Percentiles rank a stretch among this genome's conserved stretches.
Evolutionary conservation across 1,140 invertebrate species (phyloP).

Genomic region (Cherax quadricarinatus): DNA sequence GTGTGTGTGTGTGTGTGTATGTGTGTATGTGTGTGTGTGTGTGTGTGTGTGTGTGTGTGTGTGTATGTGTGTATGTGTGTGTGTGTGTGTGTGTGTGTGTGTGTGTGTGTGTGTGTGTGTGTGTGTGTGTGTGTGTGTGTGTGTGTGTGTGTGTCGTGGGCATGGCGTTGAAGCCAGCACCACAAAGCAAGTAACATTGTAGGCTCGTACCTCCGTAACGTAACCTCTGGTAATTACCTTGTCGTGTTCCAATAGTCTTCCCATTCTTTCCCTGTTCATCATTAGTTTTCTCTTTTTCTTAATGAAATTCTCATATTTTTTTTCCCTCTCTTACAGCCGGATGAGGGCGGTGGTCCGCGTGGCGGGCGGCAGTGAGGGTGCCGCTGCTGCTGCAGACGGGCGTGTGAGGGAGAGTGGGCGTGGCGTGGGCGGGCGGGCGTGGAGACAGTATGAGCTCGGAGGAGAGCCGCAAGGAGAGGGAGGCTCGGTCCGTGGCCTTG

Average conservation of each 20-base stretch:
- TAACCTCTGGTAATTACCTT: too few relatives aligned
- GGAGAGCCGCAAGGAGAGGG: slow-evolving; percentile 79
- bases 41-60: neutral
- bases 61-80: neutral
- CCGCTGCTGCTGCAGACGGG: slow-evolving; percentile 48
- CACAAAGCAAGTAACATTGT: too few relatives aligned
- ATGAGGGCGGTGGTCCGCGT: slow-evolving; percentile 59
- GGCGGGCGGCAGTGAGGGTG: slow-evolving; percentile 58
- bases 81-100: neutral
- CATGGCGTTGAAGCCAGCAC: neutral
- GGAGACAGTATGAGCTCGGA: slow-evolving; percentile 71
- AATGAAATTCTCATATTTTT: neutral
- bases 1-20: neutral
- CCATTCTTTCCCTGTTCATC: neutral
- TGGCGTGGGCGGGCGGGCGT: slow-evolving; percentile 24
- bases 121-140: neutral
- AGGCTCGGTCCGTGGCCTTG: slow-evolving; percentile 87
- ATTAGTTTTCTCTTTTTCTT: neutral
- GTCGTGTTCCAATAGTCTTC: neutral
- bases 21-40: neutral
- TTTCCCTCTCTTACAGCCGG: slow-evolving; percentile 43
- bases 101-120: neutral
- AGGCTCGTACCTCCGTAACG: too few relatives aligned
- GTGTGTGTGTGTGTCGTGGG: neutral
- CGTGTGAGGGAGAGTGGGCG: slow-evolving; percentile 18